These are phyloP conservation scores for Schizopygopsis malacanthus DNA, from an alignment of 2,797 vertebrate genomes.

Conservation along the genomic window DNA sequence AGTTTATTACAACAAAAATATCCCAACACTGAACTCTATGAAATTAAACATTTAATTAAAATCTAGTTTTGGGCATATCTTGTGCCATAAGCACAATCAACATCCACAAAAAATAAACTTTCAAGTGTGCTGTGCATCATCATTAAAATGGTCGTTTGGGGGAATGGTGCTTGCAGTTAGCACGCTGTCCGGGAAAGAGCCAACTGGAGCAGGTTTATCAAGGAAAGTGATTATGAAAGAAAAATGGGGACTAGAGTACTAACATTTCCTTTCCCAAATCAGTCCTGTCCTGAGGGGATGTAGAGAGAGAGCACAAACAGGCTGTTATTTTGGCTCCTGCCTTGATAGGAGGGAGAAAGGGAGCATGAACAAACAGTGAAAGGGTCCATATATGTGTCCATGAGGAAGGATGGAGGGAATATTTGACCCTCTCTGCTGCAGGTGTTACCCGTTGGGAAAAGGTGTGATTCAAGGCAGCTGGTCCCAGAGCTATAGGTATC, in stretches of 20 bases:
- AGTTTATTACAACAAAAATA: no score
- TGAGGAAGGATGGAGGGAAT: slow-evolving; percentile 50
- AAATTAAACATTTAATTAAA: no score
- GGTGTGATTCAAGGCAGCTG: slow-evolving; percentile 63
- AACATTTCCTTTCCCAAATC: slow-evolving; percentile 63
- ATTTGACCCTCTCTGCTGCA: slow-evolving; percentile 47
- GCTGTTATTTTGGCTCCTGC: slow-evolving; percentile 52
- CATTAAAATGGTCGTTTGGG: no score
- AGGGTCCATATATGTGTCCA: slow-evolving; percentile 35
- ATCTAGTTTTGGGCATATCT: no score
- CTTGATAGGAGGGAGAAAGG: slow-evolving; percentile 42
- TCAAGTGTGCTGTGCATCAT: no score
- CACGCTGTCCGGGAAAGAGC: slow-evolving; percentile 17
- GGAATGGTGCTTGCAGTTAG: slow-evolving; percentile 16
- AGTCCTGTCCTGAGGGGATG: slow-evolving; percentile 44
- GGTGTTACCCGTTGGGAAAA: slow-evolving; percentile 50
- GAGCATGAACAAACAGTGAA: not conserved
- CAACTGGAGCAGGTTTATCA: slow-evolving; percentile 42
- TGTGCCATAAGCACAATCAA: no score
- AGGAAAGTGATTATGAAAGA: slow-evolving; percentile 46
- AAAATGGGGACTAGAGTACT: slow-evolving; percentile 53
- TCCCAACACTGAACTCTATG: no score
- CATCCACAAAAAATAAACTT: no score
- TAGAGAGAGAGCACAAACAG: slow-evolving; percentile 48
- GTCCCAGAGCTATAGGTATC: slow-evolving; percentile 31